Conservation (phyloP, 1,140 invertebrate species). For the Psilanteris sp. region DNA sequence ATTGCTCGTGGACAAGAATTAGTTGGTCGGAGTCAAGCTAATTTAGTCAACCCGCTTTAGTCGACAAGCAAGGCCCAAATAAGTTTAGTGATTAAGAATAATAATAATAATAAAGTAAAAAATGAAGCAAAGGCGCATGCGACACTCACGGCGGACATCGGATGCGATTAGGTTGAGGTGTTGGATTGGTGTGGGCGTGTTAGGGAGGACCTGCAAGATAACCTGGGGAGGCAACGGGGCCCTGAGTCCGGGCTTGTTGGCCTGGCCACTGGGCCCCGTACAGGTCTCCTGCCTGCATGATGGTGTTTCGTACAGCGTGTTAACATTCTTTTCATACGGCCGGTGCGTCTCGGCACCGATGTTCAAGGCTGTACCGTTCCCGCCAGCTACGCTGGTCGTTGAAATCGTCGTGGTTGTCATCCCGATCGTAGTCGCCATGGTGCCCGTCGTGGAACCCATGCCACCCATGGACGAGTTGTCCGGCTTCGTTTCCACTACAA, state of each 20-base stretch:
- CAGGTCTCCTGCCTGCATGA: conserved; percentile 70
- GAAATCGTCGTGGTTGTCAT: conserved; percentile 73
- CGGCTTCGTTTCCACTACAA: conserved; percentile 73
- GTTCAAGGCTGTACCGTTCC: conserved; percentile 77
- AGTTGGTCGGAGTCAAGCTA: no score
- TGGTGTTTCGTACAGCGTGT: conserved; percentile 70
- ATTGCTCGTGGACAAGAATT: no score
- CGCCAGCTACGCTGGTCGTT: conserved; percentile 65
- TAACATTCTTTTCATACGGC: conserved; percentile 63
- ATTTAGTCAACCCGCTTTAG: no score
- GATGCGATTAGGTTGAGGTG: conserved; percentile 84
- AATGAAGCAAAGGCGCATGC: conserved; percentile 78
- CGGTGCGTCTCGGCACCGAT: conserved; percentile 71
- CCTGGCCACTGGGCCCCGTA: conserved; percentile 76
- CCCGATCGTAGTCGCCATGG: conserved; percentile 51
- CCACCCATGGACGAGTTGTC: conserved; percentile 57
- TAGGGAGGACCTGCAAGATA: conserved; percentile 86
- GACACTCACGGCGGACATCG: conserved; percentile 87
- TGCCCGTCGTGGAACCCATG: conserved; percentile 66
- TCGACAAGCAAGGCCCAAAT: no score
- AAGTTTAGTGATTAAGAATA: conserved; percentile 7
- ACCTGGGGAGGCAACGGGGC: conserved; percentile 83
- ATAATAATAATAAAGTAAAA: conserved; percentile 27
- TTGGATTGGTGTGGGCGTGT: conserved; percentile 84
- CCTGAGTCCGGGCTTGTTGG: conserved; percentile 66